A percentile compares a stretch with the other conserved stretches of the same genome.
Conservation (phyloP, 2,797 vertebrate species). For the Karalla daura region DNA sequence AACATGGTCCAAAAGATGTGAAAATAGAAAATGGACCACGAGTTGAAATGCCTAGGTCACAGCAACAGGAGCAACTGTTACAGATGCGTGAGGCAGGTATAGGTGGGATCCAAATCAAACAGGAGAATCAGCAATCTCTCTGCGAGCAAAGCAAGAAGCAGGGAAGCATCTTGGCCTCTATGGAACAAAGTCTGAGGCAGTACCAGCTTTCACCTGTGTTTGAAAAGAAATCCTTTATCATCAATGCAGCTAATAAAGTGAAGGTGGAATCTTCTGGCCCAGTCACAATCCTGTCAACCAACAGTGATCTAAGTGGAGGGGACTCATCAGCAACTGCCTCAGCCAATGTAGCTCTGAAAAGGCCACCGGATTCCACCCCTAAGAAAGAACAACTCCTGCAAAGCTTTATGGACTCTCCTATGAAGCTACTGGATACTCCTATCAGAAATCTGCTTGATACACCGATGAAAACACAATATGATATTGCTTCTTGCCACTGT, state of each 20-base stretch:
- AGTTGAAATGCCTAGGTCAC: conserved; percentile 69
- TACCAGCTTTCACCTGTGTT: conserved; percentile 92
- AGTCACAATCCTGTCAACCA: conserved; percentile 89
- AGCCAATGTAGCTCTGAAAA: conserved; percentile 66
- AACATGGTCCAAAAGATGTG: conserved; percentile 75
- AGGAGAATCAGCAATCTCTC: conserved; percentile 79
- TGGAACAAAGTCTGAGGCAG: conserved; percentile 95
- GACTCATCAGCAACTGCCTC: conserved; percentile 72
- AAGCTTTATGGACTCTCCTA: conserved; percentile 94
- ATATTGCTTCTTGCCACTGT: conserved; percentile 97
- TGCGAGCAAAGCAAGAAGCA: conserved; percentile 72
- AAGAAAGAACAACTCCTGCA: conserved; percentile 92
- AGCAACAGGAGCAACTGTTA: conserved; percentile 60
- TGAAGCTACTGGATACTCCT: conserved; percentile 93
- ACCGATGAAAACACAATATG: conserved; percentile 96
- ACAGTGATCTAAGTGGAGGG: conserved; percentile 79
- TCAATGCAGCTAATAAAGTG: conserved; percentile 90
- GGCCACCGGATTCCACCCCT: conserved; percentile 87
- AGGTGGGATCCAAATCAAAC: conserved; percentile 69
- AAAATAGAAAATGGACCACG: conserved; percentile 88
- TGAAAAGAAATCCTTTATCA: conserved; percentile 89
- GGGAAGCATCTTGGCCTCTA: conserved; percentile 93
- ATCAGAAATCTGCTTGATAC: conserved; percentile 96
- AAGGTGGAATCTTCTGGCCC: conserved; percentile 93
- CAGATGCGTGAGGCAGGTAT: conserved; percentile 76